Evolutionary conservation across 2,888 invertebrate genomes (phyloP), one percentile per base, ranked within the genome.

Genomic region (Drosophila acutilabella): DNA sequence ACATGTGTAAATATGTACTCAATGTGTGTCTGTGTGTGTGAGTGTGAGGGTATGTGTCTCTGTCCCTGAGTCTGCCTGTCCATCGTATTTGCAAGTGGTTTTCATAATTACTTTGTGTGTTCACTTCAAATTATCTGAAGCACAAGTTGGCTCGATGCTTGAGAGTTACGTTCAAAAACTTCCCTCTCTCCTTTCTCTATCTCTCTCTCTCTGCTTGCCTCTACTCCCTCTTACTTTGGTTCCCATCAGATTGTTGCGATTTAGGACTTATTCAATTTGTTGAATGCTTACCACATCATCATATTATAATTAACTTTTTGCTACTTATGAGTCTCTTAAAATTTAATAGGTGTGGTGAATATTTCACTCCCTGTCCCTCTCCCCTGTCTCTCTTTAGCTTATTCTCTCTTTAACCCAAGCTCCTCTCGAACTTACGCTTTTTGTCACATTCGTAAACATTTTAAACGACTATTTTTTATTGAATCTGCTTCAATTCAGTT

Each of bases 41-140:
- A 44, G 56, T 40, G 51, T 42, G 44, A 42, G 42, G 38, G 41
- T 41, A 6, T 40, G 56, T 50, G 14, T 50, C 44, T 64, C 33
- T 40, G 45, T 64, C 20, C 44, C 53, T 50, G 64, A 57, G 67
- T 45, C 20, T 53, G 44, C 40, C 56, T 67, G 76, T 80, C 62
- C 67, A 56, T 81, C 61, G 61, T 67, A 84, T 79, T 81, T 79
- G 82, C 82, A 88, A 81, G 89, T 88, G 89, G 82, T 76, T 82
- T 82, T 76, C 86, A 88, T 88, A 82, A 82, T 82, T 88, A 88
- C 88, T 79, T 88, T 85, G 83, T 79, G 81, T 81, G 88, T 64
- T 75, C 73, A 75, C 84, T 83, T 75, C 67, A 81, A 77, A 73
- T 70, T 77, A 69, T 68, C 61, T 80, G 67, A 70, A 62, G 65